Evolutionary conservation across 2,113 vertebrate species (phyloP).

Genomic region (Climacteris rufus): DNA sequence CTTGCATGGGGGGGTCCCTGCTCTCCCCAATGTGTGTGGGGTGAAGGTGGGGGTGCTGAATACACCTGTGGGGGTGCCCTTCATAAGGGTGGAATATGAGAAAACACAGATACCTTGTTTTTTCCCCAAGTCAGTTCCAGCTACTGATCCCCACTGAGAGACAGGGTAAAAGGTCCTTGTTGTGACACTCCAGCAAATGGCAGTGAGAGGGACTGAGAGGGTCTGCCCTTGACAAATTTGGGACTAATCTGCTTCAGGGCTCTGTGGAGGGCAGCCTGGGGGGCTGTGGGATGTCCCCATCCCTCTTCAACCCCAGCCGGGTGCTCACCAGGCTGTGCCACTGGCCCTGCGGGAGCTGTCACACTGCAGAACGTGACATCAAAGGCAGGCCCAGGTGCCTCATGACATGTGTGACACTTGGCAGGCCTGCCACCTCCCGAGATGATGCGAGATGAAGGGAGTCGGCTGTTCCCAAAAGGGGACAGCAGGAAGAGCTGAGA

Average conservation of each 20-base stretch:
- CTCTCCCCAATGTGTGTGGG: background rate
- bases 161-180: background rate
- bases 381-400: background rate
- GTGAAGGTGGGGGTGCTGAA: background rate
- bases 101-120: background rate
- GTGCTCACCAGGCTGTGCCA: background rate
- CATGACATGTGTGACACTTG: background rate
- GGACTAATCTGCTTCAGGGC: background rate
- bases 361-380: background rate
- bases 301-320: accelerated
- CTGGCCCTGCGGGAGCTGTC: background rate
- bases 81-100: background rate
- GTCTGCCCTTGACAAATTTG: background rate
- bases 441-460: constrained; percentile 37
- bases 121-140: background rate
- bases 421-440: background rate
- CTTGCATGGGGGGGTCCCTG: background rate
- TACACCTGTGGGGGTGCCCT: accelerated
- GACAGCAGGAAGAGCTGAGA: accelerated
- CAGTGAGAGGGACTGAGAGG: too few species aligned
- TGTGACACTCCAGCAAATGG: background rate
- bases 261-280: background rate
- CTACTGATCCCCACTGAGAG: accelerated
- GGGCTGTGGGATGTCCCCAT: background rate
- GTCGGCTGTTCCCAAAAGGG: background rate